Percentiles rank a stretch among this genome's conserved stretches.
phyloP scores from a whole-genome alignment of 2,797 vertebrate genomes.

The Enteromius treurensis region DNA sequence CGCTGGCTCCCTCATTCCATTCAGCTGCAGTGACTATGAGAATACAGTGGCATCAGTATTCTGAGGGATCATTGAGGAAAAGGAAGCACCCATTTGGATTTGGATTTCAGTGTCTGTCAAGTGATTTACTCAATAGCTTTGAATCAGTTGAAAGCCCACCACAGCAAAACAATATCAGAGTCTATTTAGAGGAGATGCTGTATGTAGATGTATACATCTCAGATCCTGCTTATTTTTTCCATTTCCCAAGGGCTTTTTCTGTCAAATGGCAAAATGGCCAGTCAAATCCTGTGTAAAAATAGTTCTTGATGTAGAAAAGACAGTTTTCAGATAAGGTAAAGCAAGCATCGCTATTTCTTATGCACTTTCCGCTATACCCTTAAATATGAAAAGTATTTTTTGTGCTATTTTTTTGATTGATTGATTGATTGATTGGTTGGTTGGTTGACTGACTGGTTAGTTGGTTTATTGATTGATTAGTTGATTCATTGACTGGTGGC shows the following conservation, averaged over 20 bases:
- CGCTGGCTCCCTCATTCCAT: neutral
- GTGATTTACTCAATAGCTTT: slow-evolving; percentile 18
- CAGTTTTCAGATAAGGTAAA: neutral
- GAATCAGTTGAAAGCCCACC: slow-evolving; percentile 21
- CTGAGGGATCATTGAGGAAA: neutral
- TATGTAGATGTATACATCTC: slow-evolving; percentile 10
- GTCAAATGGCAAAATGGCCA: slow-evolving; percentile 1
- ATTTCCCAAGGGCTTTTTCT: slow-evolving; percentile 25
- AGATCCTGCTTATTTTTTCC: slow-evolving; percentile 14
- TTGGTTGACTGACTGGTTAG: too few species aligned
- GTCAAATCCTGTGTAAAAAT: neutral
- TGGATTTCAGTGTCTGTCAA: slow-evolving; percentile 13
- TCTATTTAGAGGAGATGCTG: slow-evolving; percentile 9
- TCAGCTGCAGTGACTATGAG: neutral
- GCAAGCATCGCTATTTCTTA: neutral
- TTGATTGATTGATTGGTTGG: too few species aligned
- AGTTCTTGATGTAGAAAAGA: neutral
- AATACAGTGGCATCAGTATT: slow-evolving; percentile 24
- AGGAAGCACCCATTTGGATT: slow-evolving; percentile 17
- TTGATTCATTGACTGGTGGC: too few species aligned
- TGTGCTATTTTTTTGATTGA: too few species aligned
- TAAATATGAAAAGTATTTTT: neutral
- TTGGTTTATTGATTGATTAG: too few species aligned
- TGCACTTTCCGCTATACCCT: neutral
- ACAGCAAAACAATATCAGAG: slow-evolving; percentile 18